Base-by-base conservation (phyloP, 1,140 invertebrate genomes). In the Tachypleus tridentatus region DNA sequence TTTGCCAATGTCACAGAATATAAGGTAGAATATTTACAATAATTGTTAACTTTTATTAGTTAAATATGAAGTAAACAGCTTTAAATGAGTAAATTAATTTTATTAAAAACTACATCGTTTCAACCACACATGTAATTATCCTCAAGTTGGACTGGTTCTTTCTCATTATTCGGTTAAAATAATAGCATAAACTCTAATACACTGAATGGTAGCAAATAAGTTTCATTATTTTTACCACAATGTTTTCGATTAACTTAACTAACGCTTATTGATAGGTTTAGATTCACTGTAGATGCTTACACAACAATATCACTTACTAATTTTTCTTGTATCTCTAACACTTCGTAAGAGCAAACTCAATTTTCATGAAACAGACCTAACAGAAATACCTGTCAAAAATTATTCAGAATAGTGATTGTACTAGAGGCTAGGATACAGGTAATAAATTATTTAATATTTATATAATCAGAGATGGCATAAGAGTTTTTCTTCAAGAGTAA, bases 401-500 rank as follows among this genome's bases (percentile, higher is more conserved):
- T 92, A 91, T 81, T 86, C 2, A 29, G 29, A 29, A 0, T 29
- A 29, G 29, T 29, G 29, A 29, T 29, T 29, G 29, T 99, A 78
- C 94, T 95, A 75, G 97, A 99, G 86, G 95, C 96, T 77, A 85
- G 97, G 84, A 98, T 99, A 83, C 97, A 99, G 88, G 83, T 84
- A 74, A 65, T 63, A 29, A 29, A 29, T 29, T 29, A 29, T 29
- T 29, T 29, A 29, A 29, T 29, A 29, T 29, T 29, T 29, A 0
- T 29, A 29, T 29, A 29, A 29, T 29, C 29, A 29, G 29, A 29
- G 29, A 29, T 29, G 29, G 29, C 29, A 29, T 29, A 29, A 29
- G 29, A 29, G 0, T 29, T 29, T 29, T 29, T 29, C 29, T 29
- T 29, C 29, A 29, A 29, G 29, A 29, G 29, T 1, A 29, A 29